These are phyloP conservation scores for Dicaeum eximium DNA, from an alignment of 2,113 vertebrate genomes.

Conservation along the genomic window DNA sequence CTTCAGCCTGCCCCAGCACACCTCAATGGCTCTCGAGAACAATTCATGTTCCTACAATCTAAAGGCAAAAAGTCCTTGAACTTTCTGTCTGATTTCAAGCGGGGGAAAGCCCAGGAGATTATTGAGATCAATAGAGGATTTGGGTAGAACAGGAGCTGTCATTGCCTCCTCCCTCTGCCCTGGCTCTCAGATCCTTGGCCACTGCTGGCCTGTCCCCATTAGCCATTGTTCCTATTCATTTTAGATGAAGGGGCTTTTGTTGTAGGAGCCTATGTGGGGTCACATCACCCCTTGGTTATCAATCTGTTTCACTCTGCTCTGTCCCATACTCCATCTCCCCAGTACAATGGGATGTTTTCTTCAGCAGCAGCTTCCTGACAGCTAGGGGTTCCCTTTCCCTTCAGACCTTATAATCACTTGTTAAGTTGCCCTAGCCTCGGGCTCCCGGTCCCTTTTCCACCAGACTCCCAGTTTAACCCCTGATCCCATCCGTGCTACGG, in stretches of 20 bases:
- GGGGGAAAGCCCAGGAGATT: slow-evolving; percentile 31
- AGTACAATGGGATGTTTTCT: slow-evolving; percentile 63
- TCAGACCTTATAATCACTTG: slow-evolving; percentile 55
- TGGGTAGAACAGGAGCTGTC: slow-evolving; percentile 4
- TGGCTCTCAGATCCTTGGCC: background rate
- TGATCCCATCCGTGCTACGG: background rate
- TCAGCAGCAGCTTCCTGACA: slow-evolving; percentile 9
- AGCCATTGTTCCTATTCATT: slow-evolving; percentile 58
- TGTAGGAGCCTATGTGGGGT: slow-evolving; percentile 6
- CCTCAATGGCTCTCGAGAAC: background rate
- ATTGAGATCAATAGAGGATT: slow-evolving; percentile 25
- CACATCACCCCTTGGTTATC: slow-evolving; percentile 46
- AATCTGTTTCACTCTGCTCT: slow-evolving; percentile 47
- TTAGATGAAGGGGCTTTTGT: slow-evolving; percentile 65
- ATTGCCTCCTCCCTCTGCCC: slow-evolving; percentile 32
- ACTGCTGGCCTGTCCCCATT: slow-evolving; percentile 15
- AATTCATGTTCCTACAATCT: background rate
- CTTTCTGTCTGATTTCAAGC: slow-evolving; percentile 29
- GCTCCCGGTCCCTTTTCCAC: background rate
- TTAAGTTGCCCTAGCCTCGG: slow-evolving; percentile 16
- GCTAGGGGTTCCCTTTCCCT: slow-evolving; percentile 40
- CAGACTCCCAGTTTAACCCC: slow-evolving; percentile 61
- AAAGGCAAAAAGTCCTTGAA: slow-evolving; percentile 50
- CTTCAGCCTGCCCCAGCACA: background rate
- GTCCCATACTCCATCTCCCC: slow-evolving; percentile 7